phyloP scores from a whole-genome alignment of 2,888 invertebrate species.

The Lasioglossum morio region DNA sequence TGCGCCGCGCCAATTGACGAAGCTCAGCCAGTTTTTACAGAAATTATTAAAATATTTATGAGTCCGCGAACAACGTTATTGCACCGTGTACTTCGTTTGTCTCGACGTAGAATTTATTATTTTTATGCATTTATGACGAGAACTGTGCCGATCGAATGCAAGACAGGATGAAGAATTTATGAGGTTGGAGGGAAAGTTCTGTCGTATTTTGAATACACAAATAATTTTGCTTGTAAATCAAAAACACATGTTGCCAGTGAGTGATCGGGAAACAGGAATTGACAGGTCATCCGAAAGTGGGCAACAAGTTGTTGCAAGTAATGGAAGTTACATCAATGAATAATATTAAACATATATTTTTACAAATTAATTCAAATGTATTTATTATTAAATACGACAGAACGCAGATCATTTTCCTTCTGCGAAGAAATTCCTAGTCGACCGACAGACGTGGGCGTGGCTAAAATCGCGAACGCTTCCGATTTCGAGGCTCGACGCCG shows the following conservation, averaged over 20 bases:
- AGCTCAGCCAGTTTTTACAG: background rate
- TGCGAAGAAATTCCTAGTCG: background rate
- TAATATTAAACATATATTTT: too few species aligned
- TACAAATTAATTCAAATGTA: too few species aligned
- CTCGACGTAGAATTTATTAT: background rate
- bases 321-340: too few species aligned
- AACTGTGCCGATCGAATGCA: background rate
- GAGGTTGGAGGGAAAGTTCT: too few species aligned
- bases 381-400: too few species aligned
- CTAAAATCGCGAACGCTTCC: background rate
- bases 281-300: too few species aligned
- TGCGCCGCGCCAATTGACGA: background rate
- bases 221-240: too few species aligned
- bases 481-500: background rate
- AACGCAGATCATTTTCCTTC: background rate
- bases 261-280: too few species aligned
- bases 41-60: slow-evolving; percentile 5
- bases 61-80: background rate
- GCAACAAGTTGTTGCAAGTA: too few species aligned
- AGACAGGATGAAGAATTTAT: background rate
- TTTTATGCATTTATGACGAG: background rate
- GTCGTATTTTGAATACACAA: too few species aligned
- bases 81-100: background rate
- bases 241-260: too few species aligned
- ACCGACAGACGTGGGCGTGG: background rate